Evolutionary conservation across 2,113 vertebrate genomes (phyloP).

Genomic region (Ardeotis arabs): DNA sequence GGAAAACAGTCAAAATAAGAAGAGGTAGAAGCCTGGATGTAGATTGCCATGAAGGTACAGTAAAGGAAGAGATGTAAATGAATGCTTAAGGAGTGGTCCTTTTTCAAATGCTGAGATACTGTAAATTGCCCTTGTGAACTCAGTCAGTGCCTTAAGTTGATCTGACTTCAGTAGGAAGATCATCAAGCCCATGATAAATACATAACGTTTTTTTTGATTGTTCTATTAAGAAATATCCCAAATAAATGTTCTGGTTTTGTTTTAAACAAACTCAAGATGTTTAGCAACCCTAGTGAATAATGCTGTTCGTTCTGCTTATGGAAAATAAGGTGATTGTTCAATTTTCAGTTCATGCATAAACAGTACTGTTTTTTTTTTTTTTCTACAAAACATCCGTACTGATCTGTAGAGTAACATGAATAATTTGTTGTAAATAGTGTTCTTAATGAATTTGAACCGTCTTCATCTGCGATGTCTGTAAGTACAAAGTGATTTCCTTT

Average conservation of each 20-base stretch:
- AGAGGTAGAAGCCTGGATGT: not conserved
- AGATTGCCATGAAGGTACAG: not conserved
- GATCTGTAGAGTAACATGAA: slow-evolving; percentile 8
- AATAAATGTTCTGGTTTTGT: not conserved
- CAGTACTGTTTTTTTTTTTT: not conserved
- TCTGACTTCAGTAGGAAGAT: not conserved
- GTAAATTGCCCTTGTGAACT: not conserved
- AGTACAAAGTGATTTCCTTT: slow-evolving; percentile 15
- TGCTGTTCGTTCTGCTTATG: not conserved
- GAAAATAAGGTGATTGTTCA: not conserved
- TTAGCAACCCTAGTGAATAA: not conserved
- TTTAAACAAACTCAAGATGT: not conserved
- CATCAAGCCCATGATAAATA: not conserved
- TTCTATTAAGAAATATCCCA: not conserved
- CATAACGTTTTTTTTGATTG: not conserved
- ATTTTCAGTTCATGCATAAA: slow-evolving; percentile 10
- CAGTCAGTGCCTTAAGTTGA: not conserved
- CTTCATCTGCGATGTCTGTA: slow-evolving; percentile 10
- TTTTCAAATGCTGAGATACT: not conserved
- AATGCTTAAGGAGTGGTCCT: not conserved
- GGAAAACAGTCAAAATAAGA: not conserved
- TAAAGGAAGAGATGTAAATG: not conserved
- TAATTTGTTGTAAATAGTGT: slow-evolving; percentile 23
- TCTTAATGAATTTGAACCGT: not conserved
- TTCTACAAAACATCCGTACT: not conserved